phyloP scores from a whole-genome alignment of 2,888 invertebrate species.

The Heterodera filipjevi region DNA sequence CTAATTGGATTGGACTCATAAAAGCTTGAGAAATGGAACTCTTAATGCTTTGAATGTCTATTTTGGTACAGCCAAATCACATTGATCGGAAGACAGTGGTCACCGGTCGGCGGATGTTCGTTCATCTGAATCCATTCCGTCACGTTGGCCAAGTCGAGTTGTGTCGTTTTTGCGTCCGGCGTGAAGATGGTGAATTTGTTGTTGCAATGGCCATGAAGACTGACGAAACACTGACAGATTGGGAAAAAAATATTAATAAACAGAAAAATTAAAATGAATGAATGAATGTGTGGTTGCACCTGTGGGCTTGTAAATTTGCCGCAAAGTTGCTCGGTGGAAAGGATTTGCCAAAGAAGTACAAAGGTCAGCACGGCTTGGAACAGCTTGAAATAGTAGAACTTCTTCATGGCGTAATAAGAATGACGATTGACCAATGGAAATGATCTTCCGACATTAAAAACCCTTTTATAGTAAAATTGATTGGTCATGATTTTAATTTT shows the following conservation, averaged over 20 bases:
- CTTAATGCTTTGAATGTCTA: no score
- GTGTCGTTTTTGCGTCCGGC: neutral
- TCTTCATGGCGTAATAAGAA: neutral
- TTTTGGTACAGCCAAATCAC: no score
- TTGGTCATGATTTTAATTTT: no score
- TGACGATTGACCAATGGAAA: no score
- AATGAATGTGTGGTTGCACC: neutral
- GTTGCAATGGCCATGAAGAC: neutral
- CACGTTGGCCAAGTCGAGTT: neutral
- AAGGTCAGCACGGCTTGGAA: neutral
- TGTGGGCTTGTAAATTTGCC: neutral
- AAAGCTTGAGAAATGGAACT: no score
- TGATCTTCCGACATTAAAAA: no score
- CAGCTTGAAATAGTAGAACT: neutral
- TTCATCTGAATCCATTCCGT: neutral
- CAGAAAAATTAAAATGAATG: neutral
- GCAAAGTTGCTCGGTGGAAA: neutral
- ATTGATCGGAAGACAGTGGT: neutral
- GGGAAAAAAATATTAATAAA: neutral
- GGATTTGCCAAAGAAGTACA: neutral
- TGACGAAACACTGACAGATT: slow-evolving; percentile 2
- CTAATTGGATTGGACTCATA: no score
- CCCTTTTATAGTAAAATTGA: no score
- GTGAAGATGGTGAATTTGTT: neutral
- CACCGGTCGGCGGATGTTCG: neutral